Evolutionary conservation across 2,888 invertebrate species (phyloP).

Genomic region (Phyllotreta cruciferae): DNA sequence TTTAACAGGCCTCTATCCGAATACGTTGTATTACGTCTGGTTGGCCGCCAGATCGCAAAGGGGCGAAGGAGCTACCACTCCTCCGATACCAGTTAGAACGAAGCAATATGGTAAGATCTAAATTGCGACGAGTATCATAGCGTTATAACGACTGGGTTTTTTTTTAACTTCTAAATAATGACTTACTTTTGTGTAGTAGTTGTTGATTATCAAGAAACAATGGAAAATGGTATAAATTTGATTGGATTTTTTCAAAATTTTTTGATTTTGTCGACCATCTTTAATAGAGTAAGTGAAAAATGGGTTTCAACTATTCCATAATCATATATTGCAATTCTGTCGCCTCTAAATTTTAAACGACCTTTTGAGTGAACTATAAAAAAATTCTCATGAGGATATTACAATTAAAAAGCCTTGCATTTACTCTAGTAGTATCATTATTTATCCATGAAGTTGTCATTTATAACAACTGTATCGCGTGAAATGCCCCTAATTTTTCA

Average conservation of each 20-base stretch:
- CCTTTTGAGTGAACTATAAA: too few relatives aligned
- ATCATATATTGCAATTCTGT: too few relatives aligned
- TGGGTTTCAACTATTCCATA: slow-evolving; percentile 4
- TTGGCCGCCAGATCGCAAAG: slow-evolving; percentile 91
- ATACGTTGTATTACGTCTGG: slow-evolving; percentile 97
- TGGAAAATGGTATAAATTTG: slow-evolving; percentile 34
- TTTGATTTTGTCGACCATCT: slow-evolving; percentile 16
- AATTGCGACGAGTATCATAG: slow-evolving; percentile 18
- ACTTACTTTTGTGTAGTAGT: slow-evolving; percentile 25
- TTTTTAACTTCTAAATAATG: slow-evolving; percentile 9
- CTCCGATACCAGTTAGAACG: slow-evolving; percentile 91
- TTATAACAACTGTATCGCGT: not conserved
- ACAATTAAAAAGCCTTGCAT: slow-evolving; percentile 2
- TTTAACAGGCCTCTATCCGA: slow-evolving; percentile 89
- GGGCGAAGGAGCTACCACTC: slow-evolving; percentile 95
- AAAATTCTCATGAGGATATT: too few relatives aligned
- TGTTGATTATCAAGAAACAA: slow-evolving; percentile 34
- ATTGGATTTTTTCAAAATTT: slow-evolving; percentile 21
- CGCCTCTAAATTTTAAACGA: too few relatives aligned
- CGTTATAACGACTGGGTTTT: not conserved
- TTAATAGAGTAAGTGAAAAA: slow-evolving; percentile 20
- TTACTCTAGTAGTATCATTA: too few relatives aligned
- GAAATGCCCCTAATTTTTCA: slow-evolving; percentile 21
- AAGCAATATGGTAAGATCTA: slow-evolving; percentile 94
- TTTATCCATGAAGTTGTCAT: not conserved